Evolutionary conservation across 2,888 invertebrate genomes (phyloP).

Genomic region (Erebia epiphron): DNA sequence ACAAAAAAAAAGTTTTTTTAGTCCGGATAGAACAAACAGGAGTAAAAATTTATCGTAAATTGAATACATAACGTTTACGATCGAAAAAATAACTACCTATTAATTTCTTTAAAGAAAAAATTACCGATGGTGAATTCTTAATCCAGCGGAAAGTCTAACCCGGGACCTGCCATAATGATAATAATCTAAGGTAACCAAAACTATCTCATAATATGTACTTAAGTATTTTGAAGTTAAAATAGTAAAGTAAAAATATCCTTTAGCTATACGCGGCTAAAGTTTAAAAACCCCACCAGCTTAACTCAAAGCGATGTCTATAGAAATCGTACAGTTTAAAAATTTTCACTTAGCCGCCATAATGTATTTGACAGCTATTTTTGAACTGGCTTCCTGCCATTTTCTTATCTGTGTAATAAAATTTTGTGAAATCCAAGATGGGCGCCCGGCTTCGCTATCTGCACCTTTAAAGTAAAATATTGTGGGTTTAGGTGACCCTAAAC

Average conservation of each 20-base stretch:
- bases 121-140: too few relatives aligned
- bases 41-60: background rate
- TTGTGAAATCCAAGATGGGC: conserved; percentile 46
- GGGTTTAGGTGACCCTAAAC: conserved; percentile 33
- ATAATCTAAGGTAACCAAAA: too few relatives aligned
- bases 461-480: conserved; percentile 40
- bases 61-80: too few relatives aligned
- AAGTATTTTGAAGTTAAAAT: background rate
- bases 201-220: too few relatives aligned
- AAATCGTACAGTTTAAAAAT: conserved; percentile 32
- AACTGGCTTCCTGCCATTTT: conserved; percentile 42
- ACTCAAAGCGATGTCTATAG: conserved; percentile 19
- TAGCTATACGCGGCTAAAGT: conserved; percentile 10
- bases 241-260: too few relatives aligned
- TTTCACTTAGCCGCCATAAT: conserved; percentile 40
- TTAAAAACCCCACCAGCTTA: conserved; percentile 15
- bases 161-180: too few relatives aligned
- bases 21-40: background rate
- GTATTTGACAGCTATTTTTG: conserved; percentile 43
- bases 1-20: background rate
- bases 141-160: too few relatives aligned
- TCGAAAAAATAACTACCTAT: too few relatives aligned
- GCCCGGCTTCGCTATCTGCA: conserved; percentile 37
- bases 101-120: too few relatives aligned
- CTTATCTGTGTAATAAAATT: conserved; percentile 47